Evolutionary conservation across 2,888 invertebrate genomes (phyloP), one percentile per base, ranked within the genome.

Genomic region (Sarcophaga caerulescens): DNA sequence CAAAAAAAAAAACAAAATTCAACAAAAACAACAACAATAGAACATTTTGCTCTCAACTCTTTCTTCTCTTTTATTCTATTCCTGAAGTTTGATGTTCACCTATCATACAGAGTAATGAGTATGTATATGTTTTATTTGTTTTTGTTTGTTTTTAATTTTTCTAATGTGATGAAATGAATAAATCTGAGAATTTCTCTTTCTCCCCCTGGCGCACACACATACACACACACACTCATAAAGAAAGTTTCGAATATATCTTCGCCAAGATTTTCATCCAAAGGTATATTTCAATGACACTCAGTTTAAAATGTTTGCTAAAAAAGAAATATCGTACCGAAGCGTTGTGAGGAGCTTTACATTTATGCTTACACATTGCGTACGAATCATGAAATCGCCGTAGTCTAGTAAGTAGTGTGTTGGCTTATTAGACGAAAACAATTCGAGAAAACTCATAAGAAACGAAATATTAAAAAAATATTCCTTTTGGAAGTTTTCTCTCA

Each of bases 11-110:
- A 65, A 78, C 25, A 74, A 60, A 52, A 73, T 45, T 63, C 63
- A 85, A 60, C 76, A 81, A 35, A 57, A 76, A 62, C 52, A 73
- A 23, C 71, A 85, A 76, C 79, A 80, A 76, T 65, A 71, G 76
- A 45, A 71, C 47, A 73, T 83, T 76, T 78, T 78, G 35, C 78
- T 62, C 78, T 83, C 60, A 60, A 47, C 19, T 45, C 3, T 21
- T 68, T 60, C 23, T 73, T 69, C 3, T 12, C 62, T 25, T 70
- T 70, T 52, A 0, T 52, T 19, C 21, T 77, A 66, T 25, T 52
- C 62, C 71, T 68, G 45, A 62, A 68, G 66, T 79, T 80, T 75
- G 21, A 70, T 78, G 63, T 75, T 63, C 11, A 70, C 52, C 59
- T 59, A 52, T 70, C 25, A 78, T 79, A 79, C 74, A 74, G 78